Percentiles rank a stretch among this genome's conserved stretches.
Evolutionary conservation across 2,113 vertebrate species (phyloP).

Genomic region (Nymphicus hollandicus): DNA sequence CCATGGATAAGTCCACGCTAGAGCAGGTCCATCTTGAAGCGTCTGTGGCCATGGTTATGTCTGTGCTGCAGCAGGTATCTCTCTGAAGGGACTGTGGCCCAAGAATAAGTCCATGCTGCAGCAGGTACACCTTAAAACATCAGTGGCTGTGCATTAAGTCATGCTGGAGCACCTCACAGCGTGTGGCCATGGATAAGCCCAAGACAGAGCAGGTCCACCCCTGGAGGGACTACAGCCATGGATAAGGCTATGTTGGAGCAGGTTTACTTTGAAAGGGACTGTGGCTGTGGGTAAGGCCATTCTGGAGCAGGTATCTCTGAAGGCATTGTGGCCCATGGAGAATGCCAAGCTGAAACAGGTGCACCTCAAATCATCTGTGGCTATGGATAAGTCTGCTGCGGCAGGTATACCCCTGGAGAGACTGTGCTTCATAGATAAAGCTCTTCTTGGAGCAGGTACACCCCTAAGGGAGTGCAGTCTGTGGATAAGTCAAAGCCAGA

Average conservation of each 20-base stretch:
- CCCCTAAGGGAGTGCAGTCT: background rate
- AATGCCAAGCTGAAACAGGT: background rate
- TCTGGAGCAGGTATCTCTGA: background rate
- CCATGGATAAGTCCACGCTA: background rate
- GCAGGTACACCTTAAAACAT: background rate
- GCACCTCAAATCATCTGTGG: background rate
- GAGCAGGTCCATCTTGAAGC: background rate
- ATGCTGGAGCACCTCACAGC: background rate
- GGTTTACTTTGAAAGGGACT: background rate
- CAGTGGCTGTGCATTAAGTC: background rate
- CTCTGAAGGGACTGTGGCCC: background rate
- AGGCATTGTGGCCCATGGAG: background rate
- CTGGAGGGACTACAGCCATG: background rate
- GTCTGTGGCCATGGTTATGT: background rate
- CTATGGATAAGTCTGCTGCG: background rate
- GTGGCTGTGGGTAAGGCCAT: background rate
- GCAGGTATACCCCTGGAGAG: background rate
- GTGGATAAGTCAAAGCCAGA: background rate
- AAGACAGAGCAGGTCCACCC: background rate
- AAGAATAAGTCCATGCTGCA: background rate
- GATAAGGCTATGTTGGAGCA: background rate
- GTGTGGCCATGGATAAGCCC: background rate
- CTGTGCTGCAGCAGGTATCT: background rate
- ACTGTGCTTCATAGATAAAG: background rate
- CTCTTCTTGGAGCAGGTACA: background rate